Percentiles rank a stretch among this genome's conserved stretches.
These are phyloP conservation scores for Geotrupes spiniger DNA, from an alignment of 2,888 invertebrate genomes.

Conservation along the genomic window DNA sequence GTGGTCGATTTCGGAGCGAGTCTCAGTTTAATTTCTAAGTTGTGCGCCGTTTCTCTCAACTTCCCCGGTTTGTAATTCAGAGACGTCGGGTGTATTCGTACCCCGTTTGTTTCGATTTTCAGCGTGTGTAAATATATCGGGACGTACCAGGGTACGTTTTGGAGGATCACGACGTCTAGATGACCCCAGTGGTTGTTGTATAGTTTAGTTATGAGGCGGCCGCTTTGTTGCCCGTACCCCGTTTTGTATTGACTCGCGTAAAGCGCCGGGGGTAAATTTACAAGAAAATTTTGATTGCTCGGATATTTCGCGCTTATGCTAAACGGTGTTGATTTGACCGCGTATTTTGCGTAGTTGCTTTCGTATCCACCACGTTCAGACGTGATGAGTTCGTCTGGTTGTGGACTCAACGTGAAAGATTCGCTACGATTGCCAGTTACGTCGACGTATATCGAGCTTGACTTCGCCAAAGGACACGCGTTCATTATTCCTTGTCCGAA, in stretches of 20 bases:
- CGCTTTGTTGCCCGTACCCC: conserved; percentile 85
- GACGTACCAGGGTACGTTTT: conserved; percentile 84
- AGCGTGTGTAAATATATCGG: conserved; percentile 89
- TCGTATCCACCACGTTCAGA: conserved; percentile 70
- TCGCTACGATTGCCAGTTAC: conserved; percentile 62
- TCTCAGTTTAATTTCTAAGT: conserved; percentile 78
- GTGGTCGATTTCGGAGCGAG: conserved; percentile 79
- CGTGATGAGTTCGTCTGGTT: conserved; percentile 57
- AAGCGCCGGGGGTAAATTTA: conserved; percentile 65
- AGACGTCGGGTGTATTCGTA: conserved; percentile 58
- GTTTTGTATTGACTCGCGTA: conserved; percentile 78
- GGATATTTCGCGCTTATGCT: conserved; percentile 64
- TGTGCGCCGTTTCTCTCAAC: conserved; percentile 80
- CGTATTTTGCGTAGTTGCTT: conserved; percentile 68
- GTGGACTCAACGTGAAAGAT: conserved; percentile 63
- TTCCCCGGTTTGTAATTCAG: conserved; percentile 72
- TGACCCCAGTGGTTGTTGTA: conserved; percentile 75
- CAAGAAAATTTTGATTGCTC: conserved; percentile 51
- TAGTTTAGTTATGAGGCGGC: conserved; percentile 83
- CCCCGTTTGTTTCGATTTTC: conserved; percentile 59
- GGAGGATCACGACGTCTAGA: conserved; percentile 78
- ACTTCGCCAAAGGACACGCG: conserved; percentile 75
- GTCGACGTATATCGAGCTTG: conserved; percentile 81
- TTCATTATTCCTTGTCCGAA: conserved; percentile 84
- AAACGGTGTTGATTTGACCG: conserved; percentile 54